Evolutionary conservation across 2,797 vertebrate species (phyloP), one percentile per base, ranked within the genome.

Genomic region (Florisuga fusca): DNA sequence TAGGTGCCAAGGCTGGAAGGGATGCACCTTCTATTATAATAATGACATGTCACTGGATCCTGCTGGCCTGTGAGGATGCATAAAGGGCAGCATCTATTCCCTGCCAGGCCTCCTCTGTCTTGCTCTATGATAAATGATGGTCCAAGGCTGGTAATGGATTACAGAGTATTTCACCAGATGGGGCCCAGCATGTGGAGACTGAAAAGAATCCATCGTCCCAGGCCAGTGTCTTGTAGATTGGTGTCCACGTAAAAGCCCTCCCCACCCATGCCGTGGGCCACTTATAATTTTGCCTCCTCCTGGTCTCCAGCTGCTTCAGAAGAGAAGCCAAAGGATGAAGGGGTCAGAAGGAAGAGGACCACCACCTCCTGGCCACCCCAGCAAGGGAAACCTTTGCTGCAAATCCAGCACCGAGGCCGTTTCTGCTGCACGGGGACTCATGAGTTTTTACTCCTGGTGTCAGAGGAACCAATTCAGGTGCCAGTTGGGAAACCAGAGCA

Each of bases 71-170:
- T 9, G 22, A 46, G 84, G 54, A 84, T 34, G 87, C 87, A 22
- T 36, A 57, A 73, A 88, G 93, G 94, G 95, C 87, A 92, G 90
- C 90, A 64, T 73, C 90, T 36, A 54, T 43, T 58, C 87, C 92
- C 96, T 86, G 93, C 92, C 87, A 68, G 87, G 34, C 74, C 86
- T 10, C 84, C 84, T 54, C 51, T 7, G 77, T 34, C 87, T 66
- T 12, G 8, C 87, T 16, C 46, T 1, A 3, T 95, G 95, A 95
- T 58, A 27, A 89, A 93, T 74, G 90, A 89, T 0, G 88, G 15
- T 8, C 69, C 9, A 1, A 36, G 88, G 7, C 77, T 15, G 74
- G 4, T 38, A 79, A 96, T 79, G 92, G 93, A 83, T 87, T 58
- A 25, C 23, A 25, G 93, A 95, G 74, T 84, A 6, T 25, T 45